Evolutionary conservation across 2,113 vertebrate genomes (phyloP).

Genomic region (Amphiprion percula): DNA sequence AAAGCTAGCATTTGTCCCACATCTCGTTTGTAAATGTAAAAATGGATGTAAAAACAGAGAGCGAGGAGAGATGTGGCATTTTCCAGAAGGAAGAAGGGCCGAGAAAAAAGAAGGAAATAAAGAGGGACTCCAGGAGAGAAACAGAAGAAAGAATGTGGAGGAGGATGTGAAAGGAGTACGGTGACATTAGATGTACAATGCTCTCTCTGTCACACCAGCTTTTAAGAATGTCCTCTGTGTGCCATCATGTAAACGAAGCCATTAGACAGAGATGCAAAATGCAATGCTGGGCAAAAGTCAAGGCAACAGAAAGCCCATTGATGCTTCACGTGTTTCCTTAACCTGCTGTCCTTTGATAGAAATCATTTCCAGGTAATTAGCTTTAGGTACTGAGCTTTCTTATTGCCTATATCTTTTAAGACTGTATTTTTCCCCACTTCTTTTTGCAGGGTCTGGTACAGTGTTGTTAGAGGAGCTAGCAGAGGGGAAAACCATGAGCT

Average conservation of each 20-base stretch:
- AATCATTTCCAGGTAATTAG: background rate
- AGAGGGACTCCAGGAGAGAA: conserved; percentile 14
- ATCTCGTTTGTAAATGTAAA: conserved; percentile 42
- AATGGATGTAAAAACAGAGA: conserved; percentile 11
- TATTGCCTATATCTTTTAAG: too few species aligned
- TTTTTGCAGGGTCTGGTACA: background rate
- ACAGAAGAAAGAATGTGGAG: conserved; percentile 6
- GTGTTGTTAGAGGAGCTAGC: background rate
- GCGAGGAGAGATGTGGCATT: conserved; percentile 5
- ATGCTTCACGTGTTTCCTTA: background rate
- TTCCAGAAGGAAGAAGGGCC: background rate
- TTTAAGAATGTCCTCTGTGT: conserved; percentile 37
- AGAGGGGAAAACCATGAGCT: background rate
- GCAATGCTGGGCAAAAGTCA: background rate
- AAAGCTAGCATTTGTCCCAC: conserved; percentile 37
- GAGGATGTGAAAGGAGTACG: conserved; percentile 12
- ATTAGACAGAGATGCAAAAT: background rate
- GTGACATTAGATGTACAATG: conserved; percentile 33
- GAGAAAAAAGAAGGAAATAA: conserved; percentile 16
- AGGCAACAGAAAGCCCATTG: background rate
- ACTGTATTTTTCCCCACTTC: background rate
- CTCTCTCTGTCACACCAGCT: conserved; percentile 16
- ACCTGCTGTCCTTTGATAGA: background rate
- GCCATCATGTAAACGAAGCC: conserved; percentile 11
- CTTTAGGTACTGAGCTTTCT: too few species aligned